A percentile compares a stretch with the other conserved stretches of the same genome.
Conservation (phyloP, 2,888 invertebrate genomes). For the Brassicogethes aeneus region DNA sequence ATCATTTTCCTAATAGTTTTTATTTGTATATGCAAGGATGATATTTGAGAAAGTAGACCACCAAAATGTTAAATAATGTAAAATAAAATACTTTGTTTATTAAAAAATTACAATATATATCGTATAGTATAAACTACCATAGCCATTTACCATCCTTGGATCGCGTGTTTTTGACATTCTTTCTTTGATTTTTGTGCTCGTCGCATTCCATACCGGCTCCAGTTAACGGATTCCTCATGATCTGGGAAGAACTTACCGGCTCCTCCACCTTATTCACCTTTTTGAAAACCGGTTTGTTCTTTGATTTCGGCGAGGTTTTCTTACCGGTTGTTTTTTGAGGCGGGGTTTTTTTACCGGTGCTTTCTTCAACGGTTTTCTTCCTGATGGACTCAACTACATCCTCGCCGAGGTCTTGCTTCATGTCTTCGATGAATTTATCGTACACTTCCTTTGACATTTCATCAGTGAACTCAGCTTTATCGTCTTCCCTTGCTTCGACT, state of each 20-base stretch:
- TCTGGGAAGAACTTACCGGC: conserved; percentile 14
- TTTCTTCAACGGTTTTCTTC: background rate
- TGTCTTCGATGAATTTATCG: conserved; percentile 1
- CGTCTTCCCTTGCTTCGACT: background rate
- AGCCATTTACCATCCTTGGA: conserved; percentile 16
- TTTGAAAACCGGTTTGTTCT: conserved; percentile 2
- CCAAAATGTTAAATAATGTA: too few relatives aligned
- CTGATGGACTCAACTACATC: background rate
- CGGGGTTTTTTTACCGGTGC: background rate
- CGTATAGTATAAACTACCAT: too few relatives aligned
- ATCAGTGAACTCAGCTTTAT: background rate
- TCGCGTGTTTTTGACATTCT: conserved; percentile 8
- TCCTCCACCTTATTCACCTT: conserved; percentile 1
- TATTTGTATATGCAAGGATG: too few relatives aligned
- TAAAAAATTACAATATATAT: too few relatives aligned
- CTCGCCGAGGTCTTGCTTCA: background rate
- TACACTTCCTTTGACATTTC: background rate
- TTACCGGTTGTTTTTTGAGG: background rate
- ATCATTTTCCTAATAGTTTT: too few relatives aligned
- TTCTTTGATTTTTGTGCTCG: conserved; percentile 20
- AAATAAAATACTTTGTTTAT: too few relatives aligned
- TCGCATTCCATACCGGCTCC: conserved; percentile 26
- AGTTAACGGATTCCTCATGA: conserved; percentile 26
- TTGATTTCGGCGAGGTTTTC: background rate
- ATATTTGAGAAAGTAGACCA: too few relatives aligned